Conservation (phyloP, 2,888 invertebrate species). For the Cataglyphis livida region DNA sequence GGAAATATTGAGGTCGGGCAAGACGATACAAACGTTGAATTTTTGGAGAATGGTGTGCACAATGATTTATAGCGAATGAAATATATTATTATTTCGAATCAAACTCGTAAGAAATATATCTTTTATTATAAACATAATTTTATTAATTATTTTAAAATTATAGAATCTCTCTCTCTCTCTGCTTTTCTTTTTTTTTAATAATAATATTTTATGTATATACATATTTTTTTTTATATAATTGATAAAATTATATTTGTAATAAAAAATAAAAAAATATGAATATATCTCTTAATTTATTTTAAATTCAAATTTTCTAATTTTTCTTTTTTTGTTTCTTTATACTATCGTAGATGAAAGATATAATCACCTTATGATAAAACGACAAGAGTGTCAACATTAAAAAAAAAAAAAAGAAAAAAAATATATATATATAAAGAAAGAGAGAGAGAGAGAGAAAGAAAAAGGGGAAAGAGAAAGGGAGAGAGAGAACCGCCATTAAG, state of each 20-base stretch:
- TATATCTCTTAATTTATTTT: neutral
- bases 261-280: conserved; percentile 13
- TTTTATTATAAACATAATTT: neutral
- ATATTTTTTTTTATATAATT: neutral
- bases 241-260: neutral
- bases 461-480: neutral
- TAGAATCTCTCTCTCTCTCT: no score
- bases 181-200: no score
- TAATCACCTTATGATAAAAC: neutral
- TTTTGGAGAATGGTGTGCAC: neutral
- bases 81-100: neutral
- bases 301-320: neutral
- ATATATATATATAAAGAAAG: neutral
- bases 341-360: neutral
- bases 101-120: neutral
- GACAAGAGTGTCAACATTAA: neutral
- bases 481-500: conserved; percentile 49
- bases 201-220: no score
- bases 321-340: neutral
- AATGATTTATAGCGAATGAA: conserved; percentile 2
- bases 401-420: neutral
- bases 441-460: neutral
- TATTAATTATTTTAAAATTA: neutral
- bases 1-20: conserved; percentile 6
- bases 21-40: conserved; percentile 48